These are phyloP conservation scores for Aix galericulata DNA, from an alignment of 2,113 vertebrate species.

Conservation along the genomic window DNA sequence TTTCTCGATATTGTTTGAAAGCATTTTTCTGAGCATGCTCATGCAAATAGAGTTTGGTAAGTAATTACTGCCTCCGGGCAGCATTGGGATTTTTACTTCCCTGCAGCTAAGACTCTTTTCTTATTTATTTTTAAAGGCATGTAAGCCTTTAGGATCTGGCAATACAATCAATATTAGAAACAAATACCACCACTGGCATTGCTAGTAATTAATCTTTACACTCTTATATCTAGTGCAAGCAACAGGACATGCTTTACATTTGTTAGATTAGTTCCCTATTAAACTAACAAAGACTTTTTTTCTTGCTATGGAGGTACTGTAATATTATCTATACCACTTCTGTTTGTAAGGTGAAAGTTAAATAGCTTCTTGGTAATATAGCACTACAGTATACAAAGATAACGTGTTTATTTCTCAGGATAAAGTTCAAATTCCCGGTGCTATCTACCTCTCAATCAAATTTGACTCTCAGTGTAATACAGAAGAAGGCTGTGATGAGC, in stretches of 20 bases:
- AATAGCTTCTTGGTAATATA: background rate
- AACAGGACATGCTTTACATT: background rate
- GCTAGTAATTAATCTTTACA: background rate
- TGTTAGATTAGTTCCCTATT: background rate
- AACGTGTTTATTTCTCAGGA: conserved; percentile 76
- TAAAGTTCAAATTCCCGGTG: conserved; percentile 97
- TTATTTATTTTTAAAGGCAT: background rate
- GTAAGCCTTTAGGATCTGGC: background rate
- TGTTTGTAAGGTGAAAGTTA: background rate
- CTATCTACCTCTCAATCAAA: conserved; percentile 95
- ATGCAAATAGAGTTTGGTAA: background rate
- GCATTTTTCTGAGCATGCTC: background rate
- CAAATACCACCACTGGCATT: background rate
- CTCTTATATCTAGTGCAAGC: background rate
- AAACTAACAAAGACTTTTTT: background rate
- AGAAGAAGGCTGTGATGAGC: conserved; percentile 95
- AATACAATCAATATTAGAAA: background rate
- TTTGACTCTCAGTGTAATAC: conserved; percentile 94
- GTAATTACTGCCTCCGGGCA: background rate
- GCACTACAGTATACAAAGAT: background rate
- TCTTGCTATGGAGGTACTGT: background rate
- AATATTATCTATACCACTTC: background rate
- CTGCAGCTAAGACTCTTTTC: background rate
- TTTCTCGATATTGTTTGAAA: background rate
- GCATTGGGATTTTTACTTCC: background rate